Percentiles rank a stretch among this genome's conserved stretches.
Evolutionary conservation across 2,113 vertebrate genomes (phyloP).

Genomic region (Dicrurus megarhynchus): DNA sequence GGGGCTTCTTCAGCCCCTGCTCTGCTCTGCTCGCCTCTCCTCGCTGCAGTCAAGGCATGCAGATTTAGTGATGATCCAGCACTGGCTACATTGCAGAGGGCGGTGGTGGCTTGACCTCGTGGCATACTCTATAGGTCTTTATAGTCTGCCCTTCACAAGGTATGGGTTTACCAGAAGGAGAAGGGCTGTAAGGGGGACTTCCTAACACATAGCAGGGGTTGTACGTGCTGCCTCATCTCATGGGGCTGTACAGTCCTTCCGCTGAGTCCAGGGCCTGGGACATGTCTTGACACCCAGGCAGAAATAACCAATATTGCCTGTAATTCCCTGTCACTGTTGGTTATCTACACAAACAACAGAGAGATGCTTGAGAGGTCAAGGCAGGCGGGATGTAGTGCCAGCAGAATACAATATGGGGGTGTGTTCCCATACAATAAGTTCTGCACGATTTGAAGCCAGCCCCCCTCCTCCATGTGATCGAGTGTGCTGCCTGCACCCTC

Average conservation of each 20-base stretch:
- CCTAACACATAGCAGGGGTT: accelerated
- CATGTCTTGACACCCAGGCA: background rate
- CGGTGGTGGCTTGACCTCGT: background rate
- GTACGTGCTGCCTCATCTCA: background rate
- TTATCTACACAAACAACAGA: background rate
- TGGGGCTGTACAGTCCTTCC: background rate
- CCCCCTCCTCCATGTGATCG: background rate
- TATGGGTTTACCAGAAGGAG: background rate
- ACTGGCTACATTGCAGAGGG: background rate
- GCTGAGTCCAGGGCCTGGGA: background rate
- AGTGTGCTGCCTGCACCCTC: background rate
- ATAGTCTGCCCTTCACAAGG: background rate
- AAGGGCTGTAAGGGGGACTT: background rate
- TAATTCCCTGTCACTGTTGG: background rate
- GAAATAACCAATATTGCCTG: background rate
- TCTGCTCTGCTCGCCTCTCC: background rate
- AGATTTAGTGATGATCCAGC: background rate
- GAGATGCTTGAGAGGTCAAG: background rate
- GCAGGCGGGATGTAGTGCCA: background rate
- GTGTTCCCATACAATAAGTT: background rate
- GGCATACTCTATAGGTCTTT: background rate
- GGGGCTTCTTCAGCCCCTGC: background rate
- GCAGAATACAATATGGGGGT: background rate
- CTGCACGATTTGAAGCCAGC: background rate
- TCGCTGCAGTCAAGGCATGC: accelerated